Evolutionary conservation across 1,140 invertebrate species (phyloP).

Genomic region (Rhysida immarginata): DNA sequence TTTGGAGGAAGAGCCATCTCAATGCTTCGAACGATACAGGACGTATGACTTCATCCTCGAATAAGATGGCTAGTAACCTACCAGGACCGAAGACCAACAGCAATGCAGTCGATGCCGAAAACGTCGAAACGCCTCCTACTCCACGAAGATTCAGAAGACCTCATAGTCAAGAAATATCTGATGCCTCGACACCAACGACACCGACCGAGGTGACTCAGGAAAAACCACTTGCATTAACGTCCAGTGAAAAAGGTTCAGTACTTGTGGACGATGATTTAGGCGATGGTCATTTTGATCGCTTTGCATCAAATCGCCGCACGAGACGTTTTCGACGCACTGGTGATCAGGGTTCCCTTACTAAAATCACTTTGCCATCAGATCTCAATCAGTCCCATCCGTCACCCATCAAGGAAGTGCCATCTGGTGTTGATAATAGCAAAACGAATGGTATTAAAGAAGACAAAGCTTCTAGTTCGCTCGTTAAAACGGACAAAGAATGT

Average conservation of each 20-base stretch:
- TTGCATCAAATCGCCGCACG: slow-evolving; percentile 60
- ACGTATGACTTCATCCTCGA: not conserved
- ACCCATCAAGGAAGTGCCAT: not conserved
- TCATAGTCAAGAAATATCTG: slow-evolving; percentile 8
- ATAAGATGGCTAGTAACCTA: not conserved
- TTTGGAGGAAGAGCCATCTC: slow-evolving; percentile 54
- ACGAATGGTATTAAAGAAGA: not conserved
- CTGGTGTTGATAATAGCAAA: not conserved
- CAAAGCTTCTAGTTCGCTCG: not conserved
- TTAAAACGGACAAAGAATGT: not conserved
- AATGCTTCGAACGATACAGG: slow-evolving; percentile 24
- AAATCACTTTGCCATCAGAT: not conserved
- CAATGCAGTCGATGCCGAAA: slow-evolving; percentile 68
- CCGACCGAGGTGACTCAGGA: slow-evolving; percentile 10
- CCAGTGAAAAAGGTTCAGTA: not conserved
- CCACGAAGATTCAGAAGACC: slow-evolving; percentile 32
- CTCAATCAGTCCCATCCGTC: not conserved
- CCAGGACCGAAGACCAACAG: not conserved
- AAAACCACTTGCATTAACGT: not conserved
- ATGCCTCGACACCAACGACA: not conserved
- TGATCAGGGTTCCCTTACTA: not conserved
- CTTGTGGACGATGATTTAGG: slow-evolving; percentile 27
- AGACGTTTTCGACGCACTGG: slow-evolving; percentile 32
- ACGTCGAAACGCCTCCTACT: slow-evolving; percentile 73
- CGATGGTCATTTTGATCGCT: slow-evolving; percentile 63